Evolutionary conservation across 37 sponge, comb jelly and placozoan genomes (phyloP).

Genomic region (Dysidea cf. avara): DNA sequence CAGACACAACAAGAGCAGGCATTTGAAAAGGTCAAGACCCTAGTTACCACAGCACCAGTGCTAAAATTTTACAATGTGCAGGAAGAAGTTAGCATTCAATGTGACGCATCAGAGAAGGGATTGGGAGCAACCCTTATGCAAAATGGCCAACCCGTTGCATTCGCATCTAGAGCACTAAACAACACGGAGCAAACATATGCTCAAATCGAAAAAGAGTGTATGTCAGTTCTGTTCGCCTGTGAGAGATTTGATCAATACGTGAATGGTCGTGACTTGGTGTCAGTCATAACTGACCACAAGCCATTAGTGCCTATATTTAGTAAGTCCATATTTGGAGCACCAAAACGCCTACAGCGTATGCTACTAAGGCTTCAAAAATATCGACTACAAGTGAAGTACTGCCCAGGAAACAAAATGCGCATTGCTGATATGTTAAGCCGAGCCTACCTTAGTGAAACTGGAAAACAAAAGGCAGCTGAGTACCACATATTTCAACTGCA

Average conservation of each 20-base stretch:
- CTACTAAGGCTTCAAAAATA: no score
- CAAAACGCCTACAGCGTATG: no score
- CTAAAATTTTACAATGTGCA: background rate
- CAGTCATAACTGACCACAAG: no score
- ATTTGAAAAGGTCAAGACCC: constrained; percentile 3
- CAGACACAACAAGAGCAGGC: background rate
- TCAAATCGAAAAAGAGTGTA: background rate
- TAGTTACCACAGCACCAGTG: constrained; percentile 10
- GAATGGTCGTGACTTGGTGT: background rate
- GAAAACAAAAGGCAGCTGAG: no score
- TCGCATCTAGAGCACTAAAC: constrained; percentile 17
- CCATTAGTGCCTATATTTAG: no score
- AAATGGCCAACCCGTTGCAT: constrained; percentile 31
- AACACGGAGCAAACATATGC: constrained; percentile 10
- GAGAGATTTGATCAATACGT: constrained; percentile 20
- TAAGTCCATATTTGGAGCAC: no score
- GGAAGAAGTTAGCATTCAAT: background rate
- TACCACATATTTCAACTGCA: no score
- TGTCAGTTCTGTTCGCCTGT: constrained; percentile 12
- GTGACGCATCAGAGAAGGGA: constrained; percentile 14
- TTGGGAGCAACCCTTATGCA: constrained; percentile 19
- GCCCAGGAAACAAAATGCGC: no score
- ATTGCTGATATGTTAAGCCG: no score
- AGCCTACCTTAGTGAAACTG: no score
- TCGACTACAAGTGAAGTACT: no score